phyloP scores from a whole-genome alignment of 2,888 invertebrate species.

The Luperina nickerlii region DNA sequence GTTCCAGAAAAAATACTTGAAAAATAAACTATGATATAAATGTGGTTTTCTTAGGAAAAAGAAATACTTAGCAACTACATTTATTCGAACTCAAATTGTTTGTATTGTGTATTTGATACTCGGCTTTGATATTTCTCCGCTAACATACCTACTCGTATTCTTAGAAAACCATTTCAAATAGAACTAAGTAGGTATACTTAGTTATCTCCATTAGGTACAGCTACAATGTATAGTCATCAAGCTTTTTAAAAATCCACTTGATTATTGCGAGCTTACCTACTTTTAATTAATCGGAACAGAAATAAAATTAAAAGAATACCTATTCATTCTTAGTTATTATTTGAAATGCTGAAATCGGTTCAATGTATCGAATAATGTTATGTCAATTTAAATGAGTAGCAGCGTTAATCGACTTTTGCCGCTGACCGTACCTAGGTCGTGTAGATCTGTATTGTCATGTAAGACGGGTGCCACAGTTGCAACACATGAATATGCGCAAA shows the following conservation, averaged over 20 bases:
- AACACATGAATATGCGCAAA: constrained; percentile 53
- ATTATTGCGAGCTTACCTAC: neutral
- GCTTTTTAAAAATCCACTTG: neutral
- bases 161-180: neutral
- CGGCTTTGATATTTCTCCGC: neutral
- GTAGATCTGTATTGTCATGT: constrained; percentile 22
- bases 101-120: neutral
- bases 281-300: neutral
- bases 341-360: neutral
- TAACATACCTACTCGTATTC: neutral
- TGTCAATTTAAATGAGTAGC: neutral
- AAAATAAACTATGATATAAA: constrained; percentile 9
- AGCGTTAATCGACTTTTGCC: neutral
- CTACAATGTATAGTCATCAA: neutral
- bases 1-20: neutral
- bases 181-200: neutral
- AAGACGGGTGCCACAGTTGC: constrained; percentile 25
- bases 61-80: neutral
- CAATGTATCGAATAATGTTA: neutral
- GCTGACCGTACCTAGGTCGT: neutral
- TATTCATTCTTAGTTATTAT: neutral
- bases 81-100: neutral
- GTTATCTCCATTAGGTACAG: neutral
- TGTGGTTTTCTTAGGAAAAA: constrained; percentile 2
- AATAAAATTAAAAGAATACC: neutral